Percentiles rank a stretch among this genome's conserved stretches.
Conservation (phyloP, 30 jellyfish, hydroid and myxozoan species). For the Rhopilema esculentum region DNA sequence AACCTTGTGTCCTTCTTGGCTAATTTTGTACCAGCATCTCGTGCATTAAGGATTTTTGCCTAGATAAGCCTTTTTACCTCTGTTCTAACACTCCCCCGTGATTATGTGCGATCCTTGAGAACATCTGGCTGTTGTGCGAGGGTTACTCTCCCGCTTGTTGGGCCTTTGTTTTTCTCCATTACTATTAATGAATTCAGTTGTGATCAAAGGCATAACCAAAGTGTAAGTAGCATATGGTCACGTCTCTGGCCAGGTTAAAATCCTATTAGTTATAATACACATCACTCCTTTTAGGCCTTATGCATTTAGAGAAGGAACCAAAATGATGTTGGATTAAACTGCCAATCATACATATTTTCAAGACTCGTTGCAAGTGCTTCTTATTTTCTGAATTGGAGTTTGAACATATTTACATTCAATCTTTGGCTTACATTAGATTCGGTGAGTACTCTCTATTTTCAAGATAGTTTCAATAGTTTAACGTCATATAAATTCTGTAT, state of each 20-base stretch:
- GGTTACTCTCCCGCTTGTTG: conserved; percentile 57
- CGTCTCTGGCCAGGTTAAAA: conserved; percentile 45
- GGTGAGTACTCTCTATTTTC: neutral
- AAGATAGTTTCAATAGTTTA: neutral
- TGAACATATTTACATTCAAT: no score
- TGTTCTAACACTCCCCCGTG: conserved; percentile 34
- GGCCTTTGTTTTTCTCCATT: conserved; percentile 45
- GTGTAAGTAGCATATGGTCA: conserved; percentile 63
- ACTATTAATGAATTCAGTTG: conserved; percentile 54
- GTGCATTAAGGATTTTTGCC: no score
- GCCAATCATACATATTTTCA: neutral
- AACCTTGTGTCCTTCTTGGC: no score
- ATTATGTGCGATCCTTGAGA: neutral
- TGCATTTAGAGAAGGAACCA: neutral
- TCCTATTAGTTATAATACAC: conserved; percentile 32
- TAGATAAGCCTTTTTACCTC: neutral
- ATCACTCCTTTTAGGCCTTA: conserved; percentile 25
- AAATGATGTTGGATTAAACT: neutral
- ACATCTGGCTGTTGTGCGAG: conserved; percentile 49
- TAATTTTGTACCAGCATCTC: no score
- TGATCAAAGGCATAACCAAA: conserved; percentile 44
- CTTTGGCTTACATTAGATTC: neutral
- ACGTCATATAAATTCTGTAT: neutral
- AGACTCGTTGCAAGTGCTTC: neutral
- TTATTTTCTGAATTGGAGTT: no score